phyloP scores from a whole-genome alignment of 2,113 vertebrate genomes.

The Nyctereutes procyonoides region DNA sequence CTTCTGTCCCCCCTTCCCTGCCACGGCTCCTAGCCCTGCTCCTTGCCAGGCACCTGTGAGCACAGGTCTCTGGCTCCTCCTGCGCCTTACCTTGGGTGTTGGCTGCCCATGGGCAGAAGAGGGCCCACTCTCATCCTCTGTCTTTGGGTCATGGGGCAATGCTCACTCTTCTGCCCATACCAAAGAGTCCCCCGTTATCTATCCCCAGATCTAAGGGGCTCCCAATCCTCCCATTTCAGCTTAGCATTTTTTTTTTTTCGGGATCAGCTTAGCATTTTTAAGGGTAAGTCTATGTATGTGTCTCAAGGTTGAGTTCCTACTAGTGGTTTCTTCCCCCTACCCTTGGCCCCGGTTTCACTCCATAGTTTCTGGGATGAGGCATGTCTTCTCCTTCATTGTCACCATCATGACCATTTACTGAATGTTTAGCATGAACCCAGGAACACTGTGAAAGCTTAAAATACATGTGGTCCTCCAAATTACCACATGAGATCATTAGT shows the following conservation, averaged over 20 bases:
- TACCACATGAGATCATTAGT: not conserved
- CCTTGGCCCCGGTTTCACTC: not conserved
- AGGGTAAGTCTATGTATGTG: not conserved
- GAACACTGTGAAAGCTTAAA: not conserved
- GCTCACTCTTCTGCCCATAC: not conserved
- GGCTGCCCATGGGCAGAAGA: not conserved
- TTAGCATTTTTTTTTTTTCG: not conserved
- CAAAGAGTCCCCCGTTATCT: not conserved
- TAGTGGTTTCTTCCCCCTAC: rapidly evolving
- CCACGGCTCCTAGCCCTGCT: not conserved
- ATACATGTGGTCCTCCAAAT: not conserved
- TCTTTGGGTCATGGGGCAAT: not conserved
- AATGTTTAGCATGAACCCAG: not conserved
- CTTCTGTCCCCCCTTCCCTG: not conserved
- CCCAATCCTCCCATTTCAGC: not conserved
- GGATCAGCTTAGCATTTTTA: not conserved
- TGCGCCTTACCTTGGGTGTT: not conserved
- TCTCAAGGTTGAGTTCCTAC: not conserved
- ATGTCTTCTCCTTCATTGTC: not conserved
- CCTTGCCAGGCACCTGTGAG: not conserved
- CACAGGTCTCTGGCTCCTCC: not conserved
- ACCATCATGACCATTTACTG: not conserved
- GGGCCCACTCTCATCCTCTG: not conserved
- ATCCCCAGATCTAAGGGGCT: not conserved
- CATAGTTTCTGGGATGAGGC: not conserved